Evolutionary conservation across 2,113 vertebrate species (phyloP).

Genomic region (Glaucomys volans): DNA sequence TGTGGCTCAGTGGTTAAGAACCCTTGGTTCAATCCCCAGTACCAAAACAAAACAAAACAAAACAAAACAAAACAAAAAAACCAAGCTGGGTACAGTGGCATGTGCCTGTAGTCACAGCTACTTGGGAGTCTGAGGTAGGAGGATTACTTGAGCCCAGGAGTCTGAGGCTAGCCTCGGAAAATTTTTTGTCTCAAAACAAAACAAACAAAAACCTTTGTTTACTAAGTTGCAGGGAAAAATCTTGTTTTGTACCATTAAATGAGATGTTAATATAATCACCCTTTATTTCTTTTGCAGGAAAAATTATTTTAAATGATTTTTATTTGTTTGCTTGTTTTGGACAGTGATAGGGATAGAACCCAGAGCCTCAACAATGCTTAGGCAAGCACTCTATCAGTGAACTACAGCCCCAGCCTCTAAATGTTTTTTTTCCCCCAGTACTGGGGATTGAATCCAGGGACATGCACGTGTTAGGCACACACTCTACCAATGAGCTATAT

Average conservation of each 20-base stretch:
- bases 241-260: background rate
- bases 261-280: background rate
- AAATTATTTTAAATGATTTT: background rate
- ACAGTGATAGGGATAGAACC: background rate
- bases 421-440: too few relatives aligned
- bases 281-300: conserved; percentile 34
- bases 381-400: background rate
- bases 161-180: too few relatives aligned
- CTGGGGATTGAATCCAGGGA: background rate
- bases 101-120: too few relatives aligned
- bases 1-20: too few relatives aligned
- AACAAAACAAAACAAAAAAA: too few relatives aligned
- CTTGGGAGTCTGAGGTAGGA: too few relatives aligned
- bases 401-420: background rate
- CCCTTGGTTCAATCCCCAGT: too few relatives aligned
- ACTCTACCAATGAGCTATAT: background rate
- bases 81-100: too few relatives aligned
- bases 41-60: too few relatives aligned
- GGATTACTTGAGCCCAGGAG: too few relatives aligned
- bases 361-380: background rate
- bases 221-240: background rate
- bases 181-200: background rate
- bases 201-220: background rate
- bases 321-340: background rate
- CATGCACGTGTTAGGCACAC: background rate